A percentile compares a stretch with the other conserved stretches of the same genome.
Evolutionary conservation across 53 echinoderm and acorn worm genomes (phyloP).

Genomic region (Crossaster papposus): DNA sequence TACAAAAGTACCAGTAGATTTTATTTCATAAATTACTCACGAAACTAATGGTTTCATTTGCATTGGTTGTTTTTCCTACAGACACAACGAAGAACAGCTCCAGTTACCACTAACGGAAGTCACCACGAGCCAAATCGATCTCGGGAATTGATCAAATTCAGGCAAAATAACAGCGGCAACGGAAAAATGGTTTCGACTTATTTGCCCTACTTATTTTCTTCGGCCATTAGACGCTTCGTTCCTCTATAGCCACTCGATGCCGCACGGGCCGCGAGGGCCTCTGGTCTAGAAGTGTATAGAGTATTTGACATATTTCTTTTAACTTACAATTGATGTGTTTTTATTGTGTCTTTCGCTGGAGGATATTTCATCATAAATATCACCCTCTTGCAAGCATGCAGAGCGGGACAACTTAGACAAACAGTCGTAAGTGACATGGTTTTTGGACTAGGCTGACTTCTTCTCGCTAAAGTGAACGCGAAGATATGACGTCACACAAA

Average conservation of each 20-base stretch:
- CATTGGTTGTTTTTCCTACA: neutral
- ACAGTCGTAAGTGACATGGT: too few relatives aligned
- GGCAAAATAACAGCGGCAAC: neutral
- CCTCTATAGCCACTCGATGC: neutral
- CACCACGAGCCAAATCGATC: neutral
- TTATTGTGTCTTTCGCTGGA: too few relatives aligned
- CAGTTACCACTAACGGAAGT: neutral
- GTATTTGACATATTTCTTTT: neutral
- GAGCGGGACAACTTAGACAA: too few relatives aligned
- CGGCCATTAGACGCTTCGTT: neutral
- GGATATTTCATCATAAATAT: too few relatives aligned
- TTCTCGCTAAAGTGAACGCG: too few relatives aligned
- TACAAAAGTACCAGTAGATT: neutral
- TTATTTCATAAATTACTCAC: neutral
- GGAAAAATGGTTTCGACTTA: slow-evolving; percentile 12
- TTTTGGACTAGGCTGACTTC: too few relatives aligned
- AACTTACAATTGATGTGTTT: neutral
- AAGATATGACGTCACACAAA: too few relatives aligned
- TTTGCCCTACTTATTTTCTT: neutral
- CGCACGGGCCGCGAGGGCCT: neutral
- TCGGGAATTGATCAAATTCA: neutral
- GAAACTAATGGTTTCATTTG: neutral
- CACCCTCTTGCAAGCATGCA: too few relatives aligned
- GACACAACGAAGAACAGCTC: neutral
- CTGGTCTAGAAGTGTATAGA: neutral